These are phyloP conservation scores for Blennius ocellaris DNA, from an alignment of 2,113 vertebrate genomes.

Conservation along the genomic window DNA sequence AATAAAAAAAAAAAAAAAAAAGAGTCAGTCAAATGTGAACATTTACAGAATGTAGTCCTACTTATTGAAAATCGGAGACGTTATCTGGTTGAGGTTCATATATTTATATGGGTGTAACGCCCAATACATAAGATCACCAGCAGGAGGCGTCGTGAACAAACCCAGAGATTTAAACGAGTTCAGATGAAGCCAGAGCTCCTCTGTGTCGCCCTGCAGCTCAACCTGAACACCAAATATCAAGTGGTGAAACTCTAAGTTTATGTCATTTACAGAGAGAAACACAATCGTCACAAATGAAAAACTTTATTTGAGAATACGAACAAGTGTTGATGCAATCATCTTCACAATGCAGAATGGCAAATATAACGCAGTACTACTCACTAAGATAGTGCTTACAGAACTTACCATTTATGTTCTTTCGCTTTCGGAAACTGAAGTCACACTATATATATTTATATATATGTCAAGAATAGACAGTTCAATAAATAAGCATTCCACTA, in stretches of 20 bases:
- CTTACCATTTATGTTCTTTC: slow-evolving; percentile 72
- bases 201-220: not conserved
- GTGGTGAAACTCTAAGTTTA: not conserved
- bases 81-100: too few relatives aligned
- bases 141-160: slow-evolving; percentile 39
- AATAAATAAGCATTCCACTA: slow-evolving; percentile 87
- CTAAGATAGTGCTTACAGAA: slow-evolving; percentile 78
- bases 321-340: slow-evolving; percentile 81
- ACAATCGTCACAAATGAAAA: slow-evolving; percentile 83
- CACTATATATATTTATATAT: slow-evolving; percentile 53
- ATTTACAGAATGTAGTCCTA: too few relatives aligned
- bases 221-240: not conserved
- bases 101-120: too few relatives aligned
- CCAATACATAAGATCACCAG: slow-evolving; percentile 23
- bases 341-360: slow-evolving; percentile 84
- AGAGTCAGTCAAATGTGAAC: too few relatives aligned
- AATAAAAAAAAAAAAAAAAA: too few relatives aligned
- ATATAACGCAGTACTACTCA: slow-evolving; percentile 80
- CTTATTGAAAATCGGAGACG: too few relatives aligned
- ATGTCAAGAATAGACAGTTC: slow-evolving; percentile 76
- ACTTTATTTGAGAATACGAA: slow-evolving; percentile 85
- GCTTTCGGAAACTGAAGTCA: slow-evolving; percentile 75
- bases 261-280: slow-evolving; percentile 50
- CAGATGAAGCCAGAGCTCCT: not conserved
- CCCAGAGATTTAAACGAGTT: not conserved